phyloP scores from a whole-genome alignment of 2,888 invertebrate genomes.

The Falcaria lacertinaria region DNA sequence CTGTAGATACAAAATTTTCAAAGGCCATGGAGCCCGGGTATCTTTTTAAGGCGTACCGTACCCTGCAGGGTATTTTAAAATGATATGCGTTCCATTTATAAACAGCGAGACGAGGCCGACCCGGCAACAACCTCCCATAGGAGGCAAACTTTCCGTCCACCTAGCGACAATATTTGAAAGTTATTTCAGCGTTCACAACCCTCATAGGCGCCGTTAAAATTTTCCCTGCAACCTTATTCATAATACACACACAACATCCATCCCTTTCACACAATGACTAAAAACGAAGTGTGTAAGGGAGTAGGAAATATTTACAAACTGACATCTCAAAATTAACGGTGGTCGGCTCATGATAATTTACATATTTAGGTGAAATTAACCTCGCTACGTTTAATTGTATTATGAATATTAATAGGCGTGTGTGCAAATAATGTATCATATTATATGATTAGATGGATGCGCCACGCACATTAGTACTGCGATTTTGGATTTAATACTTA shows the following conservation, averaged over 20 bases:
- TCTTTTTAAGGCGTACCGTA: constrained; percentile 36
- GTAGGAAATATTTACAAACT: constrained; percentile 67
- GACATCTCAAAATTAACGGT: constrained; percentile 76
- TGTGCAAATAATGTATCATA: constrained; percentile 54
- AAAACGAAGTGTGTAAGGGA: constrained; percentile 27
- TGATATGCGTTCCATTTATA: constrained; percentile 75
- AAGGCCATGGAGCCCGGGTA: too few relatives aligned
- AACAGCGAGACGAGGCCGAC: constrained; percentile 66
- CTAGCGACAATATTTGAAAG: constrained; percentile 81
- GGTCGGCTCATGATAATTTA: constrained; percentile 81
- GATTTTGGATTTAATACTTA: constrained; percentile 46
- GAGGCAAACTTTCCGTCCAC: constrained; percentile 76
- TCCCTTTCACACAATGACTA: constrained; percentile 37
- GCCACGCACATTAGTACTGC: constrained; percentile 55
- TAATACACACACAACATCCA: constrained; percentile 56
- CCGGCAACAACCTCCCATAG: constrained; percentile 71
- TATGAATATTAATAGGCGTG: constrained; percentile 77
- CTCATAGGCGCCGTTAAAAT: constrained; percentile 80
- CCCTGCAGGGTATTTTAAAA: constrained; percentile 57
- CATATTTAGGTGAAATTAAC: constrained; percentile 81
- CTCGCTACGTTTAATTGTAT: constrained; percentile 78
- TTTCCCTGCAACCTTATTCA: constrained; percentile 77
- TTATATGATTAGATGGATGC: constrained; percentile 51
- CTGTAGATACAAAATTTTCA: too few relatives aligned
- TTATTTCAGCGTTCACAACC: constrained; percentile 80